Evolutionary conservation across 2,113 vertebrate genomes (phyloP).

Genomic region (Mustela nigripes): DNA sequence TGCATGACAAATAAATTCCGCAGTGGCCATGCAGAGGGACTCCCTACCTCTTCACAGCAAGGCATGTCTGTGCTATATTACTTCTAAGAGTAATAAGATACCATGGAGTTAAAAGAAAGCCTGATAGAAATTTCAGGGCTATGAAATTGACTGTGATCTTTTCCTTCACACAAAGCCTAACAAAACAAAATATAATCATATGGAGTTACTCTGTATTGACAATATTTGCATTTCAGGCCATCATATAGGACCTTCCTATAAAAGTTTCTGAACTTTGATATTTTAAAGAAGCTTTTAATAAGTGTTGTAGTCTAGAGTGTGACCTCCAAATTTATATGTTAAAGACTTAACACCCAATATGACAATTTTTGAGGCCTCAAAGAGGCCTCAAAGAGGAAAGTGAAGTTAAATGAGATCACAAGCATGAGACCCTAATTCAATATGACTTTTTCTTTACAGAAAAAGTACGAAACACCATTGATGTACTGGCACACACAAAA

Average conservation of each 20-base stretch:
- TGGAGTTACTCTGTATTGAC: not conserved
- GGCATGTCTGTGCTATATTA: not conserved
- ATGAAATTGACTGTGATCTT: not conserved
- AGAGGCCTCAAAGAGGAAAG: not conserved
- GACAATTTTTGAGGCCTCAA: not conserved
- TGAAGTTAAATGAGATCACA: not conserved
- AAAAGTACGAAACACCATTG: not conserved
- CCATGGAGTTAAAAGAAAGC: not conserved
- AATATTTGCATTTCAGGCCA: not conserved
- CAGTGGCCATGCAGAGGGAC: not conserved
- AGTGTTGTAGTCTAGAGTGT: not conserved
- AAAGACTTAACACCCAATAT: not conserved
- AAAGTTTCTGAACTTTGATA: not conserved
- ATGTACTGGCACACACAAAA: not conserved
- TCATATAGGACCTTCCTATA: not conserved
- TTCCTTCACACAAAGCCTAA: not conserved
- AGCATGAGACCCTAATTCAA: not conserved
- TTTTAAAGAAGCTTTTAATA: not conserved
- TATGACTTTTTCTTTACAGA: not conserved
- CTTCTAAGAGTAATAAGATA: not conserved
- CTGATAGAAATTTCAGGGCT: not conserved
- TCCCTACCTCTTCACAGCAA: not conserved
- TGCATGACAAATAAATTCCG: not conserved
- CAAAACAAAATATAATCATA: not conserved
- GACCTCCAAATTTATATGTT: not conserved